Evolutionary conservation across 2,888 invertebrate species (phyloP).

Genomic region (Cosmorhoe ocellata): DNA sequence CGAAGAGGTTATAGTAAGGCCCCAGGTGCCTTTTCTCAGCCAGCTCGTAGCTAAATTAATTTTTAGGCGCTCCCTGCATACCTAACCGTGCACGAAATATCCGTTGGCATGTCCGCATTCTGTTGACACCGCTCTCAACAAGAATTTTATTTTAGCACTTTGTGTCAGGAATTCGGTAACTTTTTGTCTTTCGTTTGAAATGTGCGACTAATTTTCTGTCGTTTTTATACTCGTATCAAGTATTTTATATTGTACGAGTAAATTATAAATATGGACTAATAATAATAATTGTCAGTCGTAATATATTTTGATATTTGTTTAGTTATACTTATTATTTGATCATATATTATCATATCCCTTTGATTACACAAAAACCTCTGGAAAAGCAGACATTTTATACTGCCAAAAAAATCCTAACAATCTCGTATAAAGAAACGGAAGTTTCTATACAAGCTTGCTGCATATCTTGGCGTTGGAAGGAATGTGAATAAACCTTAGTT

Average conservation of each 20-base stretch:
- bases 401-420: constrained; percentile 5
- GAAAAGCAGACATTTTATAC: neutral
- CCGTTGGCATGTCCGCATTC: constrained; percentile 14
- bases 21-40: constrained; percentile 12
- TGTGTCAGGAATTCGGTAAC: constrained; percentile 11
- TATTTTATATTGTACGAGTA: too few relatives aligned
- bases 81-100: constrained; percentile 19
- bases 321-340: too few relatives aligned
- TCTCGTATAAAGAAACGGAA: constrained; percentile 11
- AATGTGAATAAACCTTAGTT: constrained; percentile 16
- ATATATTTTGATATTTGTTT: too few relatives aligned
- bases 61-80: constrained; percentile 24
- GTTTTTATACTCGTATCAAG: too few relatives aligned
- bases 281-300: too few relatives aligned
- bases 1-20: neutral
- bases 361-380: too few relatives aligned
- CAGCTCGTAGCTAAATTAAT: constrained; percentile 19
- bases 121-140: constrained; percentile 22
- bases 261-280: too few relatives aligned
- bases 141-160: constrained; percentile 26
- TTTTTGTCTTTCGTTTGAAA: constrained; percentile 9
- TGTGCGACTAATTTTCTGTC: constrained; percentile 4
- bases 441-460: constrained; percentile 15
- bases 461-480: constrained; percentile 17
- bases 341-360: too few relatives aligned